phyloP scores from a whole-genome alignment of 2,113 vertebrate species.

The Morone chrysops region DNA sequence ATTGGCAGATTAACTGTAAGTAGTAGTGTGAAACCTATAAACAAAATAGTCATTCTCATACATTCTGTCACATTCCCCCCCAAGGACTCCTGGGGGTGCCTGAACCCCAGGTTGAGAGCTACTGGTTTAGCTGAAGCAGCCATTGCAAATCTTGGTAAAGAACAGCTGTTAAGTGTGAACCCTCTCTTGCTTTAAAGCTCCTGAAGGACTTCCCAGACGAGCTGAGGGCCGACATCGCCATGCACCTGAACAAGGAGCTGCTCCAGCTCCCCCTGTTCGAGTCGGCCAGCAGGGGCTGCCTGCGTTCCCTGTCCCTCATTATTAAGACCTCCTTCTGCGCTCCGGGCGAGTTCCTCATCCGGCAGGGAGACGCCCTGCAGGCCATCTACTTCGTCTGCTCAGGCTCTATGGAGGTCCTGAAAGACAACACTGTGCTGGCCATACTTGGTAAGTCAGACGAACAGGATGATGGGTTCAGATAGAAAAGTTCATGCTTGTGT shows the following conservation, averaged over 20 bases:
- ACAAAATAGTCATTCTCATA: too few species aligned
- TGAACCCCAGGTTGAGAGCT: too few species aligned
- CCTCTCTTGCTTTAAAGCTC: conserved; percentile 61
- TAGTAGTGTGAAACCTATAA: too few species aligned
- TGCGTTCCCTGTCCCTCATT: conserved; percentile 85
- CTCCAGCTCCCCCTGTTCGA: conserved; percentile 85
- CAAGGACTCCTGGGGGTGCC: too few species aligned
- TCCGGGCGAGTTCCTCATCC: conserved; percentile 85
- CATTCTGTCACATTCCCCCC: too few species aligned
- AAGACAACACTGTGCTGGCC: conserved; percentile 84
- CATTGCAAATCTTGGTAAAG: not conserved
- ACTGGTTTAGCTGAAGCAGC: not conserved
- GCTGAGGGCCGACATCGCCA: conserved; percentile 85
- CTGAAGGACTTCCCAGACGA: conserved; percentile 86
- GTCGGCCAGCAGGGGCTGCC: conserved; percentile 85
- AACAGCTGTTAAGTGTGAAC: not conserved
- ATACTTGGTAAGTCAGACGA: conserved; percentile 78
- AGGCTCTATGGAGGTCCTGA: conserved; percentile 86
- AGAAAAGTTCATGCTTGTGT: not conserved
- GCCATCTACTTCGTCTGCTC: conserved; percentile 87
- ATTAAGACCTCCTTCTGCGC: conserved; percentile 86
- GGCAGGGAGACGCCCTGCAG: conserved; percentile 86
- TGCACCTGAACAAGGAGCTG: conserved; percentile 86
- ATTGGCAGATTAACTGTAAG: too few species aligned
- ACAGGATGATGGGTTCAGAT: not conserved